phyloP scores from a whole-genome alignment of 2,888 invertebrate genomes.

The Tenthredo notha region DNA sequence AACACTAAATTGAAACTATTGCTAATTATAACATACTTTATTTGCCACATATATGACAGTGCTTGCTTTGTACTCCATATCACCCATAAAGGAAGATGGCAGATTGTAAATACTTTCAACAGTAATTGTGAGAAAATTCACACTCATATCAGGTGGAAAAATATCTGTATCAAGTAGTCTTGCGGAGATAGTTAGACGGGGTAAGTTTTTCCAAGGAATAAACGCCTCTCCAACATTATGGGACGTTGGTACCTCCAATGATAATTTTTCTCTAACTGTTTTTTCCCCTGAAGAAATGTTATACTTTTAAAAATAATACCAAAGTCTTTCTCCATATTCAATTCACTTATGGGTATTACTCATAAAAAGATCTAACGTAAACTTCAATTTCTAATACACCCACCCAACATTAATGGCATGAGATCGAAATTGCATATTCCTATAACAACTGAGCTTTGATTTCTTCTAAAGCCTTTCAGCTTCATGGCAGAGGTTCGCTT shows the following conservation, averaged over 20 bases:
- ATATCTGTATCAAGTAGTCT: conserved; percentile 53
- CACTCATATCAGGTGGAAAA: conserved; percentile 52
- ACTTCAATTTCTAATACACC: background rate
- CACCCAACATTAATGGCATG: conserved; percentile 68
- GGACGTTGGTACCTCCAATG: conserved; percentile 62
- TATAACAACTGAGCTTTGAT: conserved; percentile 54
- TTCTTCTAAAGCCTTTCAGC: background rate
- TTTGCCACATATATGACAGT: conserved; percentile 62
- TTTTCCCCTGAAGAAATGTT: conserved; percentile 62
- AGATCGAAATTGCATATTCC: conserved; percentile 70
- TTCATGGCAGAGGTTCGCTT: conserved; percentile 13
- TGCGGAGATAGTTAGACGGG: conserved; percentile 62
- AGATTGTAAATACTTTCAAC: conserved; percentile 70
- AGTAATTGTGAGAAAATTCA: conserved; percentile 68
- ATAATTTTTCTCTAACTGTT: conserved; percentile 62
- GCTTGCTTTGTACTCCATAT: conserved; percentile 64
- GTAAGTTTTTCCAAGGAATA: conserved; percentile 67
- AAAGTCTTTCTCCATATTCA: background rate
- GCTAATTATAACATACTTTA: conserved; percentile 59
- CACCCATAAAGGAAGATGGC: conserved; percentile 62
- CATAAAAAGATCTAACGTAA: background rate
- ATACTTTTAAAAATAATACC: background rate
- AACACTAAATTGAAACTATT: background rate
- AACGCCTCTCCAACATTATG: conserved; percentile 57
- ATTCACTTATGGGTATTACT: background rate